These are phyloP conservation scores for Caenorhabditis imperialis DNA, from an alignment of 2,888 invertebrate genomes.

Conservation along the genomic window DNA sequence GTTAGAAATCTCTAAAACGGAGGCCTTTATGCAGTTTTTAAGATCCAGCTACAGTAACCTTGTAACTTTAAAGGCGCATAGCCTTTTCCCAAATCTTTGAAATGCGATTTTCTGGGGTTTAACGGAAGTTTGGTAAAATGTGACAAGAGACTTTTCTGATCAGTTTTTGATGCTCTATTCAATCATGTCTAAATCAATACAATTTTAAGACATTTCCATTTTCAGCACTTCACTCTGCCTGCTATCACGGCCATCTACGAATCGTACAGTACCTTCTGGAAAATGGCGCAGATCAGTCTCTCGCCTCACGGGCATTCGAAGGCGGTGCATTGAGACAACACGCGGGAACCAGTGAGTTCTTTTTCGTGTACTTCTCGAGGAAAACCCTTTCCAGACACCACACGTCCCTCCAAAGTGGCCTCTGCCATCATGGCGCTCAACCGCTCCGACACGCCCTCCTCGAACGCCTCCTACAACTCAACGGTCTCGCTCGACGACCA, in stretches of 20 bases:
- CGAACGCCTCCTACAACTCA: slow-evolving; percentile 61
- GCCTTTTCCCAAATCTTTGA: too few species aligned
- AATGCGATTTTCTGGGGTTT: too few species aligned
- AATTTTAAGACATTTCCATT: too few species aligned
- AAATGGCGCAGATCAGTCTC: slow-evolving; percentile 80
- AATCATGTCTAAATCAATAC: too few species aligned
- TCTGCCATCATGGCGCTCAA: slow-evolving; percentile 68
- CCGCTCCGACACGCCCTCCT: slow-evolving; percentile 67
- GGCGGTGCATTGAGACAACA: slow-evolving; percentile 49
- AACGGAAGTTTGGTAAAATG: too few species aligned
- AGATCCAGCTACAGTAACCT: too few species aligned
- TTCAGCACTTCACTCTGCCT: slow-evolving; percentile 80
- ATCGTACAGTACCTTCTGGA: slow-evolving; percentile 80
- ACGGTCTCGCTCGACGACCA: slow-evolving; percentile 63
- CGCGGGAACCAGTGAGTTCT: slow-evolving; percentile 9
- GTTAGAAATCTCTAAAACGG: too few species aligned
- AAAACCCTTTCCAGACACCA: slow-evolving; percentile 7
- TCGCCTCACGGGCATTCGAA: slow-evolving; percentile 77
- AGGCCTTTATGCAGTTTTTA: too few species aligned
- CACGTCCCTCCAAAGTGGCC: slow-evolving; percentile 49
- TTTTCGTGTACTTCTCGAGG: neutral
- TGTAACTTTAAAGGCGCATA: too few species aligned
- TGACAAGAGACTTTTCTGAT: too few species aligned
- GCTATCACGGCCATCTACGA: slow-evolving; percentile 80
- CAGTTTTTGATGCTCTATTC: too few species aligned